Percentiles rank a stretch among this genome's conserved stretches.
Evolutionary conservation across 2,888 invertebrate species (phyloP).

Genomic region (Cepaea hortensis): DNA sequence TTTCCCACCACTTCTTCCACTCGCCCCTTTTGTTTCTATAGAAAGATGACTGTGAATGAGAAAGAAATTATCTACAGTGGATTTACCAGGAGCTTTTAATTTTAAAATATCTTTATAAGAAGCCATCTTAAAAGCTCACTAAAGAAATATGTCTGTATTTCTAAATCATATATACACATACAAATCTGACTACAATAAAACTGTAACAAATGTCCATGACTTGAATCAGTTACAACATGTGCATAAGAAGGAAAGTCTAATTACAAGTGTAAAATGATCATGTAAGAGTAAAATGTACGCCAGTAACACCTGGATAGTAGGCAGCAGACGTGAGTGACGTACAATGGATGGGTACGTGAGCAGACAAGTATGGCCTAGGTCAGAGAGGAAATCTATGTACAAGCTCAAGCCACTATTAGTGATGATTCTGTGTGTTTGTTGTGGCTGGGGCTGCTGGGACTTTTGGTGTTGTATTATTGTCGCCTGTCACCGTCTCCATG

Average conservation of each 20-base stretch:
- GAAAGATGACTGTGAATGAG: too few species aligned
- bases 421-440: conserved; percentile 48
- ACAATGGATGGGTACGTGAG: neutral
- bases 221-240: neutral
- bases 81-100: too few species aligned
- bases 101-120: too few species aligned
- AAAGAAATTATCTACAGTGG: too few species aligned
- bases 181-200: too few species aligned
- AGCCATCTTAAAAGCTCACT: too few species aligned
- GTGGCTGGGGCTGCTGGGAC: conserved; percentile 36
- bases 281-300: neutral
- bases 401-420: conserved; percentile 43
- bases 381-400: conserved; percentile 19
- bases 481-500: conserved; percentile 46
- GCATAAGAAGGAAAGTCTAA: neutral
- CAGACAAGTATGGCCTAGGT: neutral
- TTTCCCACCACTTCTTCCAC: too few species aligned
- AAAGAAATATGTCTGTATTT: too few species aligned
- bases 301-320: conserved; percentile 2
- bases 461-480: conserved; percentile 38
- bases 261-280: neutral
- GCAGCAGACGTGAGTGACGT: neutral
- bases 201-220: neutral
- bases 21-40: too few species aligned
- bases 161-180: too few species aligned